Evolutionary conservation across 2,797 vertebrate species (phyloP).

Genomic region (Amblyopsis hoosieri): DNA sequence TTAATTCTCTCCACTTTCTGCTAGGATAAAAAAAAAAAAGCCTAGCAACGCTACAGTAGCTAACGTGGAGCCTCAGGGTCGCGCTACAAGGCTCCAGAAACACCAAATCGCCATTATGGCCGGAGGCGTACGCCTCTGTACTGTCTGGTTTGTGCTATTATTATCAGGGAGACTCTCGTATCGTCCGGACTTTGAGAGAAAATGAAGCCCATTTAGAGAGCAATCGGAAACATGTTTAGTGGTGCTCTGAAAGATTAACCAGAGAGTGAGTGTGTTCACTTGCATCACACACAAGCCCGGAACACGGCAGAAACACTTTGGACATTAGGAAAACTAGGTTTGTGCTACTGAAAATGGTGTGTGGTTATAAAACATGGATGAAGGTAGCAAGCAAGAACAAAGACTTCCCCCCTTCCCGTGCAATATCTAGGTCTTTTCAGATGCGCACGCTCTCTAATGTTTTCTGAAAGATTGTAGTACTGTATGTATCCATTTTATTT

Average conservation of each 20-base stretch:
- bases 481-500: too few relatives aligned
- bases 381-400: slow-evolving; percentile 25
- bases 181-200: slow-evolving; percentile 2
- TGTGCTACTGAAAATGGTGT: slow-evolving; percentile 23
- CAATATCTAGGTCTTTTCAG: slow-evolving; percentile 5
- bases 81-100: slow-evolving; percentile 40
- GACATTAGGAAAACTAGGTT: slow-evolving; percentile 45
- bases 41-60: too few relatives aligned
- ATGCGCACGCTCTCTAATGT: background rate
- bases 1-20: slow-evolving; percentile 51
- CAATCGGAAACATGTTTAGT: slow-evolving; percentile 52
- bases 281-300: slow-evolving; percentile 35
- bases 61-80: slow-evolving; percentile 44
- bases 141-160: slow-evolving; percentile 4
- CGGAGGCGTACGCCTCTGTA: slow-evolving; percentile 18
- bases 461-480: too few relatives aligned
- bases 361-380: slow-evolving; percentile 70
- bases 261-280: slow-evolving; percentile 40
- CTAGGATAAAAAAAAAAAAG: background rate
- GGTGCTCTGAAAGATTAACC: slow-evolving; percentile 62
- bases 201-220: slow-evolving; percentile 37
- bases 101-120: slow-evolving; percentile 74
- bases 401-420: background rate
- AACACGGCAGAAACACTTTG: slow-evolving; percentile 62
- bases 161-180: slow-evolving; percentile 35